phyloP scores from a whole-genome alignment of 2,888 invertebrate genomes.

The Chrysodeixis includens region DNA sequence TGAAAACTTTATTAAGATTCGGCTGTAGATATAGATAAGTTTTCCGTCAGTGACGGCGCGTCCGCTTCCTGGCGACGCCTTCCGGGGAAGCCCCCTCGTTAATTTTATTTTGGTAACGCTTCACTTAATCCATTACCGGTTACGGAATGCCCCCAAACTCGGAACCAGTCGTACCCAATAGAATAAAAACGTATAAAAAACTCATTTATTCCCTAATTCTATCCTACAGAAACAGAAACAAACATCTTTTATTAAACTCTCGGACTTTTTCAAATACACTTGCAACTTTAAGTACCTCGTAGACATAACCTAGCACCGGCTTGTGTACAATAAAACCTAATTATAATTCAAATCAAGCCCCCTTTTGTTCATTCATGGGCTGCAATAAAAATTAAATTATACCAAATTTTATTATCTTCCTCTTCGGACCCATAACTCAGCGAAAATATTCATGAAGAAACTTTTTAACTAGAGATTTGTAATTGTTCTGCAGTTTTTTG shows the following conservation, averaged over 20 bases:
- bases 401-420: slow-evolving; percentile 82
- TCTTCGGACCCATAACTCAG: slow-evolving; percentile 78
- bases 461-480: slow-evolving; percentile 77
- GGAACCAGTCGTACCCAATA: slow-evolving; percentile 22
- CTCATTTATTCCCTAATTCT: slow-evolving; percentile 22
- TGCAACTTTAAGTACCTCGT: slow-evolving; percentile 28
- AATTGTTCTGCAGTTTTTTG: slow-evolving; percentile 66
- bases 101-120: slow-evolving; percentile 84
- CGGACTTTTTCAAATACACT: slow-evolving; percentile 11
- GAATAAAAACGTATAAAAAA: slow-evolving; percentile 10
- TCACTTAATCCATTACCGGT: slow-evolving; percentile 80
- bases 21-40: slow-evolving; percentile 79
- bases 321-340: slow-evolving; percentile 66
- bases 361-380: slow-evolving; percentile 75
- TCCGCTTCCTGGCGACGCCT: slow-evolving; percentile 77
- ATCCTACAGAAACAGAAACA: slow-evolving; percentile 1
- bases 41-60: slow-evolving; percentile 74
- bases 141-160: slow-evolving; percentile 57
- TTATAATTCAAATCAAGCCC: slow-evolving; percentile 79
- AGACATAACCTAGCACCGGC: slow-evolving; percentile 50
- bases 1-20: slow-evolving; percentile 79
- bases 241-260: slow-evolving; percentile 7
- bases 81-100: slow-evolving; percentile 82
- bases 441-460: slow-evolving; percentile 82
- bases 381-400: slow-evolving; percentile 83